These are phyloP conservation scores for Chondrosia reniformis DNA, from an alignment of 37 sponge, comb jelly and placozoan genomes.

Conservation along the genomic window DNA sequence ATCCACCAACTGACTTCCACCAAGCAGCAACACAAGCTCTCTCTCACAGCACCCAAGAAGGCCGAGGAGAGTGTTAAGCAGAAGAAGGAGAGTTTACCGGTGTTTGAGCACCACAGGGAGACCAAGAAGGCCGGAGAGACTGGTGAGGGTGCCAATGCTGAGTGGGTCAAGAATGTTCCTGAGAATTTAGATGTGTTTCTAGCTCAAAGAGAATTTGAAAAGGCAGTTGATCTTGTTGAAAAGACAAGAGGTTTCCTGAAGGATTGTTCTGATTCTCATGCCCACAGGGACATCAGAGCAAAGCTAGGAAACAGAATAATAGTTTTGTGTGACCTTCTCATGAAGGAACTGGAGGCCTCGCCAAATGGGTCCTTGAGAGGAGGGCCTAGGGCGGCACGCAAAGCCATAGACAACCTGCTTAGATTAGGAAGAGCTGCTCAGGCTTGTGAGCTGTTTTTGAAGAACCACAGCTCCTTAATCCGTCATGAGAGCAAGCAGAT, in stretches of 20 bases:
- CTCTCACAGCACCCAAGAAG: conserved; percentile 40
- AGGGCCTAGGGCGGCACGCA: conserved; percentile 81
- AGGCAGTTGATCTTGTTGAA: conserved; percentile 70
- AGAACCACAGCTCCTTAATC: conserved; percentile 66
- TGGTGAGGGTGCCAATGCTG: conserved; percentile 19
- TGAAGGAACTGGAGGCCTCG: conserved; percentile 84
- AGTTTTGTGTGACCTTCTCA: conserved; percentile 58
- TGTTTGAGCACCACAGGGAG: conserved; percentile 10
- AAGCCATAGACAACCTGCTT: conserved; percentile 67
- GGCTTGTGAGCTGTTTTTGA: conserved; percentile 85
- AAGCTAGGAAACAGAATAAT: conserved; percentile 63
- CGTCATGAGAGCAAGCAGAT: conserved; percentile 59
- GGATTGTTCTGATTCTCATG: conserved; percentile 59
- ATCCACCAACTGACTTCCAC: conserved; percentile 58
- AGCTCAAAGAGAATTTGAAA: conserved; percentile 96
- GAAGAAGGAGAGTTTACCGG: not conserved
- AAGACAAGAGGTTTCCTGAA: conserved; percentile 50
- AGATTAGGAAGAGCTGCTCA: conserved; percentile 74
- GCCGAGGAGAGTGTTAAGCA: conserved; percentile 14
- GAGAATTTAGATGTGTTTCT: conserved; percentile 94
- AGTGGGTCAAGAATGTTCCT: conserved; percentile 85
- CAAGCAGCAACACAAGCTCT: conserved; percentile 75
- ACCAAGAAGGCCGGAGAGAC: conserved; percentile 13
- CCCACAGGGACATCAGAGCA: conserved; percentile 59
- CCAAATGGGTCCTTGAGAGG: conserved; percentile 73